Evolutionary conservation across 1,140 invertebrate species (phyloP), one percentile per base, ranked within the genome.

Genomic region (Leptopilina clavipes): DNA sequence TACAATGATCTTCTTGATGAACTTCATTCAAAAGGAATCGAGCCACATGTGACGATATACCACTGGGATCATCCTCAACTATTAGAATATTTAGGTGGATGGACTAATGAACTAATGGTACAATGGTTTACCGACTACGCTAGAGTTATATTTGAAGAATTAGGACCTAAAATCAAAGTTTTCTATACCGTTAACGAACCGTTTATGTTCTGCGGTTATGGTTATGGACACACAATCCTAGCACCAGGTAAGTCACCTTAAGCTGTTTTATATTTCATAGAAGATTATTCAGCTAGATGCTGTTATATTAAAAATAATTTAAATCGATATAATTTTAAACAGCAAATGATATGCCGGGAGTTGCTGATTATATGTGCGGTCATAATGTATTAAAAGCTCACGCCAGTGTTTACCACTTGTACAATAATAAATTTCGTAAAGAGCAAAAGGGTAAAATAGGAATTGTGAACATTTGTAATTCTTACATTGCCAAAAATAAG

Each of bases 11-110:
- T 93, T 5, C 91, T 93, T 18, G 80, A 92, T 78, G 90, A 89
- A 77, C 83, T 94, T 0, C 75, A 91, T 12, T 90, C 86, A 45
- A 88, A 89, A 19, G 52, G 52, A 56, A 93, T 93, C 44, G 80
- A 91, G 45, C 91, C 92, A 9, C 77, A 91, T 52, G 87, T 92
- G 0, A 93, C 92, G 0, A 73, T 93, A 1, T 92, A 89, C 78
- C 92, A 93, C 76, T 93, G 90, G 89, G 92, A 93, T 79, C 84
- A 91, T 44, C 92, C 92, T 0, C 88, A 92, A 79, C 3, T 75
- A 1, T 70, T 92, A 14, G 87, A 93, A 88, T 90, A 92, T 1
- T 83, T 93, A 14, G 94, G 94, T 3, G 93, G 93, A 6, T 94
- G 93, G 92, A 86, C 87, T 0, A 94, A 94, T 84, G 87, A 89